These are phyloP conservation scores for Danio aesculapii DNA, from an alignment of 2,797 vertebrate genomes.

Conservation along the genomic window DNA sequence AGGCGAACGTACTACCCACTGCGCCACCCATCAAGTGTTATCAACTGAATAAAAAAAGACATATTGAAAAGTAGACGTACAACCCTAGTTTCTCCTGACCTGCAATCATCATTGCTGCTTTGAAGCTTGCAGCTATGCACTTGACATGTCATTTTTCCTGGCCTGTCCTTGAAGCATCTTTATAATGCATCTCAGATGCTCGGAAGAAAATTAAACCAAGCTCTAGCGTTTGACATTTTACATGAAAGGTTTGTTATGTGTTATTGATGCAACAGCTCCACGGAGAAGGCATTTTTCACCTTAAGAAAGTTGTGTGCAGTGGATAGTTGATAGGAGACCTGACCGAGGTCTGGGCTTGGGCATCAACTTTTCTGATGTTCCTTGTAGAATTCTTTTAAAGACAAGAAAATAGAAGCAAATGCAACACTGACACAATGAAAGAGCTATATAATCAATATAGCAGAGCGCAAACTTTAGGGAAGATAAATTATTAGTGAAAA, in stretches of 20 bases:
- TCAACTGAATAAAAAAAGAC: conserved; percentile 17
- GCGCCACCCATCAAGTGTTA: too few relatives aligned
- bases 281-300: not conserved
- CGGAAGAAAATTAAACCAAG: conserved; percentile 8
- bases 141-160: conserved; percentile 4
- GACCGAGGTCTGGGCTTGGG: not conserved
- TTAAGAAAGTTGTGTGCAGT: not conserved
- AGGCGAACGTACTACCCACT: too few relatives aligned
- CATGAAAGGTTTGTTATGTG: conserved; percentile 1
- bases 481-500: not conserved
- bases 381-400: not conserved
- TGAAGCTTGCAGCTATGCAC: not conserved
- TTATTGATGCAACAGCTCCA: conserved; percentile 8
- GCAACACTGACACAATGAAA: not conserved
- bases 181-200: not conserved
- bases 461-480: not conserved
- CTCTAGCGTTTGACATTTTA: conserved; percentile 26
- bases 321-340: not conserved
- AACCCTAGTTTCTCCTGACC: conserved; percentile 26
- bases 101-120: conserved; percentile 16
- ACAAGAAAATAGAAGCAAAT: not conserved
- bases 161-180: conserved; percentile 42
- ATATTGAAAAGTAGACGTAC: conserved; percentile 31
- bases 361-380: not conserved
- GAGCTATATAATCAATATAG: not conserved